phyloP scores from a whole-genome alignment of 2,113 vertebrate genomes.

The Paradoxurus hermaphroditus region DNA sequence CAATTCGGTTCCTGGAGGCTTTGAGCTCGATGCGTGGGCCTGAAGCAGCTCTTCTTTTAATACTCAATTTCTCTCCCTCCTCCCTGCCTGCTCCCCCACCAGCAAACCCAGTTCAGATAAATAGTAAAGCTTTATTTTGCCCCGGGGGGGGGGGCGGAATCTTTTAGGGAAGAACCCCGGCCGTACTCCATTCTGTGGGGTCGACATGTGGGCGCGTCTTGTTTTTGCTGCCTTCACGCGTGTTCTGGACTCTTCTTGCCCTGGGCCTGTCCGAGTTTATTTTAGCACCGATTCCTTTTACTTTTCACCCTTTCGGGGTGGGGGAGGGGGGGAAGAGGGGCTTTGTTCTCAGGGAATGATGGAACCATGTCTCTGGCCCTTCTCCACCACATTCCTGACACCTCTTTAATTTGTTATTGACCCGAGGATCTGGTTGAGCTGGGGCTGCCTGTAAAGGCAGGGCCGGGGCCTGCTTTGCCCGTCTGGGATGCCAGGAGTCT shows the following conservation, averaged over 20 bases:
- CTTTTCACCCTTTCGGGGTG: not conserved
- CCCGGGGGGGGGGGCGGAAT: too few species aligned
- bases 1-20: not conserved
- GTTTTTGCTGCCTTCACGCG: not conserved
- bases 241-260: not conserved
- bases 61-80: not conserved
- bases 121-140: not conserved
- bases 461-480: not conserved
- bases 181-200: not conserved
- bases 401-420: slow-evolving; percentile 56
- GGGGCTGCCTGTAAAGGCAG: not conserved
- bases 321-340: too few species aligned
- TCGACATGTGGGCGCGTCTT: not conserved
- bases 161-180: not conserved
- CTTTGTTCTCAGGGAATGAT: slow-evolving; percentile 16
- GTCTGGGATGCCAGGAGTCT: not conserved
- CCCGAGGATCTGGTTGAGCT: not conserved
- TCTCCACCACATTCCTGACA: slow-evolving; percentile 46
- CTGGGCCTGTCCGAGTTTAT: not conserved
- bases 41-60: not conserved
- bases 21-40: not conserved
- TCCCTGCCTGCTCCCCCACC: not conserved
- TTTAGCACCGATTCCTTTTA: not conserved
- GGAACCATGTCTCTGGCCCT: slow-evolving; percentile 29
- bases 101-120: not conserved